Evolutionary conservation across 2,888 invertebrate species (phyloP), one percentile per base, ranked within the genome.

Genomic region (Tetramorium bicarinatum): DNA sequence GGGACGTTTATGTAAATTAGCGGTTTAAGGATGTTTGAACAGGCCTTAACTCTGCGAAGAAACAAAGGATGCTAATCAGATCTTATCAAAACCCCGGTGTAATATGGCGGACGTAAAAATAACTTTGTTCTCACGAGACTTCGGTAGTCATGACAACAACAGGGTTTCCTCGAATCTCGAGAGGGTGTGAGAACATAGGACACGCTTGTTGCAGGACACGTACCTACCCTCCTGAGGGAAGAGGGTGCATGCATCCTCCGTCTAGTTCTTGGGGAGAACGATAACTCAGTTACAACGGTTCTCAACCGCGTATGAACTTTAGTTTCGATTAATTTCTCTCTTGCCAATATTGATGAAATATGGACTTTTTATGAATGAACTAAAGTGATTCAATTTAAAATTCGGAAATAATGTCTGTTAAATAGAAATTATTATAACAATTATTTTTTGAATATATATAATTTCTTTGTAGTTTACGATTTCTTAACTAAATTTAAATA

Each of bases 281-380:
- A 87, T 93, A 93, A 93, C 92, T 93, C 88, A 85, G 91, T 93
- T 93, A 93, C 90, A 84, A 89, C 44, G 93, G 93, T 92, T 92
- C 93, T 91, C 93, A 93, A 93, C 89, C 61, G n/a, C 18, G 38
- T 11, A 49, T 25, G 44, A 77, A 11, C 29, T 74, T 69, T 34
- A 64, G 11, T 64, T 44, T 47, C 2, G 25, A 15, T 15, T 41
- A 52, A 41, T 41, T 41, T 41, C 25, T 54, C 8, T 41, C 15
- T 38, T 13, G 34, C 8, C 49, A 25, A 59, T 38, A 7, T 18
- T 21, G 38, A 64, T 41, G 52, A 64, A 21, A 7, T 41, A 34
- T 52, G 38, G 11, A 21, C 3, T 13, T 21, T 29, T 69, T 34
- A 49, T 52, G 21, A 2, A 21, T 1, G 13, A 25, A 44, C 18